Evolutionary conservation across 2,113 vertebrate species (phyloP).

Genomic region (Pagrus major): DNA sequence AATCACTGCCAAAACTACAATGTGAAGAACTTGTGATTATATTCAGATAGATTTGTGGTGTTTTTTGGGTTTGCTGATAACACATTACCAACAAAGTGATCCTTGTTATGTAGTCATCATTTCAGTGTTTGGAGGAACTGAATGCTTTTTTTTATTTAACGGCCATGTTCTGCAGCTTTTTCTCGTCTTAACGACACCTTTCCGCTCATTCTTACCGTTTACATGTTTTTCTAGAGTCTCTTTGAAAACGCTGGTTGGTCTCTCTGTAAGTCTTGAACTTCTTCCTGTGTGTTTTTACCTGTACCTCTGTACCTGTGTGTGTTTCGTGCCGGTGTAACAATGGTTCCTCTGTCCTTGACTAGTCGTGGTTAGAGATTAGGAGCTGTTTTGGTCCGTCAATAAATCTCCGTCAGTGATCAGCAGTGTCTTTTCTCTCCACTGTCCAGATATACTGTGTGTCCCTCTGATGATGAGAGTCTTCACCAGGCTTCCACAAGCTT

Average conservation of each 20-base stretch:
- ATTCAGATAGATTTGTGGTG: background rate
- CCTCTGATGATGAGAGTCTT: constrained; percentile 50
- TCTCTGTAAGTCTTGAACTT: constrained; percentile 46
- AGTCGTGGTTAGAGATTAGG: constrained; percentile 58
- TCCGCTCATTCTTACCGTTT: background rate
- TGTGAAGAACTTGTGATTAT: constrained; percentile 11
- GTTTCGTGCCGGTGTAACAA: constrained; percentile 52
- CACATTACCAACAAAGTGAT: constrained; percentile 31
- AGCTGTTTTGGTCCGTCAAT: constrained; percentile 57
- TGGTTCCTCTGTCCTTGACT: constrained; percentile 62
- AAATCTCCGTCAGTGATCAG: constrained; percentile 61
- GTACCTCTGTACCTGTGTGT: constrained; percentile 69
- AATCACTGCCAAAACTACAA: constrained; percentile 62
- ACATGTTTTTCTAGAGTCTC: constrained; percentile 35
- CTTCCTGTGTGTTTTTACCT: constrained; percentile 59
- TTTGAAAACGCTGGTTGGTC: constrained; percentile 48
- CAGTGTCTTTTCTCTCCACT: constrained; percentile 56
- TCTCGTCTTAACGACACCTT: background rate
- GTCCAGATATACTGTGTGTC: constrained; percentile 15
- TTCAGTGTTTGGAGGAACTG: constrained; percentile 40
- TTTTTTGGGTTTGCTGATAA: constrained; percentile 9
- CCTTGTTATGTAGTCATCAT: constrained; percentile 37
- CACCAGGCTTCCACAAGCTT: constrained; percentile 68
- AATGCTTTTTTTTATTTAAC: constrained; percentile 11
- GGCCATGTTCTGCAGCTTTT: background rate